These are phyloP conservation scores for Danio aesculapii DNA, from an alignment of 2,797 vertebrate genomes.

Conservation along the genomic window DNA sequence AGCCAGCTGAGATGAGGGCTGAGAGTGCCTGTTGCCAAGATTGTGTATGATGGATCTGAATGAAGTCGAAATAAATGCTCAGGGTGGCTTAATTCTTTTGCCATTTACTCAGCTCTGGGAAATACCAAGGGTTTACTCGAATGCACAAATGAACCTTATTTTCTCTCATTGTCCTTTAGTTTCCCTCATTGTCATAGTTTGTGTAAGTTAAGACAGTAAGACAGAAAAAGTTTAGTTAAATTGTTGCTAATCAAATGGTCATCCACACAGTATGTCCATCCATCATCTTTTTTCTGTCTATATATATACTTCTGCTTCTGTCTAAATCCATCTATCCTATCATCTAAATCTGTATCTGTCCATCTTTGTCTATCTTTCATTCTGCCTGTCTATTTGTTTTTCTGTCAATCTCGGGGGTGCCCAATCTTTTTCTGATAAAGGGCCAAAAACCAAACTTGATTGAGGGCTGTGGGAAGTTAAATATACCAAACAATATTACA, in stretches of 20 bases:
- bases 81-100: slow-evolving; percentile 36
- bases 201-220: background rate
- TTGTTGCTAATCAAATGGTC: background rate
- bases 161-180: background rate
- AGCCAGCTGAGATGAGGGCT: slow-evolving; percentile 54
- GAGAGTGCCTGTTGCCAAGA: slow-evolving; percentile 55
- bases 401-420: too few relatives aligned
- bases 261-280: background rate
- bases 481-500: too few relatives aligned
- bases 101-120: background rate
- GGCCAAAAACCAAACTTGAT: too few relatives aligned
- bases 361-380: too few relatives aligned
- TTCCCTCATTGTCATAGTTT: background rate
- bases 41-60: slow-evolving; percentile 55
- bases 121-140: background rate
- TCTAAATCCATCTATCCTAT: too few relatives aligned
- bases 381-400: too few relatives aligned
- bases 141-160: slow-evolving; percentile 1
- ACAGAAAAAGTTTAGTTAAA: background rate
- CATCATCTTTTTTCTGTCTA: too few relatives aligned
- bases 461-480: too few relatives aligned
- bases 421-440: too few relatives aligned
- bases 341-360: too few relatives aligned
- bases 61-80: slow-evolving; percentile 54
- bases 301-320: too few relatives aligned